Conservation (phyloP, 2,113 vertebrate genomes). For the Siphamia tubifer region DNA sequence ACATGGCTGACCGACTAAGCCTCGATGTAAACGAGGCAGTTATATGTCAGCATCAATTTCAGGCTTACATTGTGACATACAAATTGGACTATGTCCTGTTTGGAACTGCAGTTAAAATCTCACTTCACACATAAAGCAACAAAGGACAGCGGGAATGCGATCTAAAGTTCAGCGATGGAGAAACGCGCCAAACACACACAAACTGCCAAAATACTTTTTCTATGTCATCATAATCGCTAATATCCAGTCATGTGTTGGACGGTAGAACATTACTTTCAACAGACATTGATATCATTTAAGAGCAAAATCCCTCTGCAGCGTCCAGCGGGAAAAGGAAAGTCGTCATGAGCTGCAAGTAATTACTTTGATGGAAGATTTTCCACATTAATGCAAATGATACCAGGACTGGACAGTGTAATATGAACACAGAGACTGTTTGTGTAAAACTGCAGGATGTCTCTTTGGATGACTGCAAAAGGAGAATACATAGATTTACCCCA, state of each 20-base stretch:
- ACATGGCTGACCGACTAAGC: no score
- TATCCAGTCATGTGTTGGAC: slow-evolving; percentile 23
- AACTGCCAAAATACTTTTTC: slow-evolving; percentile 29
- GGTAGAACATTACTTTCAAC: slow-evolving; percentile 9
- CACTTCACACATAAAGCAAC: slow-evolving; percentile 2
- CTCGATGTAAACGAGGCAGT: not conserved
- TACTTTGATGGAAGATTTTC: slow-evolving; percentile 55
- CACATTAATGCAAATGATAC: slow-evolving; percentile 40
- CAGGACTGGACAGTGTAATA: slow-evolving; percentile 1
- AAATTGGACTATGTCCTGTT: not conserved
- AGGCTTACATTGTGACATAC: not conserved
- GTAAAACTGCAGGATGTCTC: slow-evolving; percentile 16
- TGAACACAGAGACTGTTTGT: slow-evolving; percentile 18
- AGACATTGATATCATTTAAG: slow-evolving; percentile 27
- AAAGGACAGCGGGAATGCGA: not conserved
- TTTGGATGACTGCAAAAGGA: slow-evolving; percentile 38
- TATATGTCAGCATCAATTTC: not conserved
- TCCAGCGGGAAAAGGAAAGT: slow-evolving; percentile 14
- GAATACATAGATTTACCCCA: slow-evolving; percentile 16
- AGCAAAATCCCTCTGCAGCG: slow-evolving; percentile 7
- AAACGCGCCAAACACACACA: slow-evolving; percentile 25
- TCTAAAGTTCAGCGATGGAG: not conserved
- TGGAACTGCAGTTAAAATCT: not conserved
- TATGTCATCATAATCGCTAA: slow-evolving; percentile 16
- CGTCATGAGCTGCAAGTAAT: slow-evolving; percentile 7